These are phyloP conservation scores for Pterocles gutturalis DNA, from an alignment of 2,113 vertebrate species.

Conservation along the genomic window DNA sequence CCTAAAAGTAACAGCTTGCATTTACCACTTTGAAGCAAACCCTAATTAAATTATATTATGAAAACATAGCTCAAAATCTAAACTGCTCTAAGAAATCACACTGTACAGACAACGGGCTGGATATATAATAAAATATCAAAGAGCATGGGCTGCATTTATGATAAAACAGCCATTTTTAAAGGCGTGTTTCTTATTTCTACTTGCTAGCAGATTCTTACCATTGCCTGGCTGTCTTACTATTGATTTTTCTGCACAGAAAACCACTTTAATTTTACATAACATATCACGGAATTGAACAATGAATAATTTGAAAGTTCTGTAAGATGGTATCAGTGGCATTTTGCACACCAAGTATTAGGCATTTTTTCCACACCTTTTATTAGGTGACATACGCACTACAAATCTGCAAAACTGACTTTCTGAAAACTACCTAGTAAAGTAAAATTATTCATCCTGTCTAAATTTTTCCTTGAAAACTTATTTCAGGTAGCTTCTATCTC, in stretches of 20 bases:
- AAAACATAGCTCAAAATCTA: neutral
- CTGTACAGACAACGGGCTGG: neutral
- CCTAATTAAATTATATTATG: neutral
- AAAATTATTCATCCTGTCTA: neutral
- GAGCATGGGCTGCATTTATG: rapidly evolving
- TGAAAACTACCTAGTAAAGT: neutral
- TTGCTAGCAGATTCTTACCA: neutral
- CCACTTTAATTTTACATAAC: neutral
- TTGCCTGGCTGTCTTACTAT: neutral
- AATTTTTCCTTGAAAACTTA: neutral
- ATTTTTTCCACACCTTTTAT: neutral
- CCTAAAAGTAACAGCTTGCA: constrained; percentile 75
- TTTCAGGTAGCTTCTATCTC: neutral
- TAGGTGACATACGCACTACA: neutral
- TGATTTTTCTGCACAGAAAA: neutral
- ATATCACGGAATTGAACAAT: neutral
- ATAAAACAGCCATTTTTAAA: neutral
- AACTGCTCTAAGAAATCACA: neutral
- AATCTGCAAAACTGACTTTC: neutral
- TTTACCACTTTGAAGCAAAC: neutral
- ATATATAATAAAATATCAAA: neutral
- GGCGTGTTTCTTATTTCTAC: neutral
- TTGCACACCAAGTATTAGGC: neutral
- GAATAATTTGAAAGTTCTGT: neutral
- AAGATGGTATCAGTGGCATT: neutral